Evolutionary conservation across 2,888 invertebrate species (phyloP), one percentile per base, ranked within the genome.

Genomic region (Oscheius sp.): DNA sequence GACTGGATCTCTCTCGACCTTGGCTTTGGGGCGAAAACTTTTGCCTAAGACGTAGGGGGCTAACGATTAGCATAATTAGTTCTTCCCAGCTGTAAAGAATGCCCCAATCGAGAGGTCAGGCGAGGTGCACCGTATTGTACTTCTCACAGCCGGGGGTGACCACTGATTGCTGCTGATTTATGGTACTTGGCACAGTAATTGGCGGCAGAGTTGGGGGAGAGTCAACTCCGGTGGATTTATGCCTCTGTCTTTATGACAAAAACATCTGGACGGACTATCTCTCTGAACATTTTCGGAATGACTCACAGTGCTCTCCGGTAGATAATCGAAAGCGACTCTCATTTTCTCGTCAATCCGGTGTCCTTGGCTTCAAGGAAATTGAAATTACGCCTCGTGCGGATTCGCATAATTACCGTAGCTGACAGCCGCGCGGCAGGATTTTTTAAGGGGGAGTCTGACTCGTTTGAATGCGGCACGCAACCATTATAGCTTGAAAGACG

Each of bases 381-480:
- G 68, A 68, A 68, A 68, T 68, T 55, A 68, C 68, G 37, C 48
- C 42, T 32, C 29, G 63, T 10, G 11, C 42, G 35, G 7, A 60
- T 21, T 11, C 48, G 55, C 29, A 68, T 68, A 68, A 68, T 68
- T 68, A 68, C 68, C 55, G 68, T 68, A 68, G 68, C 68, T 55
- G 68, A 55, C 55, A 51, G 53, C 53, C 68, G 53, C 7, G 47
- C 32, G 55, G 37, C 53, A 37, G 68, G 68, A 68, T 68, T 68
- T 63, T 68, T 68, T 53, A 68, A 53, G 50, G 50, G 50, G 50
- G 13, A 50, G 50, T 13, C 13, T 11, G 50, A 50, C 50, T 50
- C 50, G 21, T 21, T 21, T 21, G 21, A 21, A 21, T 21, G 21
- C 21, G 21, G 21, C 21, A 21, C 21, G 21, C 21, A 21, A 21